Conservation (phyloP, 2,888 invertebrate species). For the Mylabris sibirica region DNA sequence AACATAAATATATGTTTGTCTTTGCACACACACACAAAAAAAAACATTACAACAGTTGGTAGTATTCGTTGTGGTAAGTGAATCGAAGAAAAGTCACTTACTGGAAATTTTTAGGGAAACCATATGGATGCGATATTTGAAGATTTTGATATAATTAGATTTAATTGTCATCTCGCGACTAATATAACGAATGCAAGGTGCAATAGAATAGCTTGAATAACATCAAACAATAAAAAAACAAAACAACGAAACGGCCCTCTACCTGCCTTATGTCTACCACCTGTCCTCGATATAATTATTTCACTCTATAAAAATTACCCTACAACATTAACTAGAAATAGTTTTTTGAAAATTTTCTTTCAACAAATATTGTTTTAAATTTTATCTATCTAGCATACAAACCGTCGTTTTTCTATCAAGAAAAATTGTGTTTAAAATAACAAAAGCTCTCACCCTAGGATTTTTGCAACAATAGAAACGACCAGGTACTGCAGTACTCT, state of each 20-base stretch:
- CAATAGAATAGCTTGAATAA: slow-evolving; percentile 31
- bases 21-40: too few species aligned
- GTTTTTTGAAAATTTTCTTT: slow-evolving; percentile 45
- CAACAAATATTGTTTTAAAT: not conserved
- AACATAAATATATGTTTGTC: slow-evolving; percentile 21
- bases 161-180: slow-evolving; percentile 44
- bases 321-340: slow-evolving; percentile 16
- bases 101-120: not conserved
- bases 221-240: not conserved
- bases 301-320: slow-evolving; percentile 47
- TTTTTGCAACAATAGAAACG: slow-evolving; percentile 18
- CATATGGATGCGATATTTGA: not conserved
- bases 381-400: slow-evolving; percentile 16
- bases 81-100: not conserved
- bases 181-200: slow-evolving; percentile 47
- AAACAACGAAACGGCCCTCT: slow-evolving; percentile 28
- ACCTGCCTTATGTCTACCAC: slow-evolving; percentile 53
- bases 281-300: slow-evolving; percentile 52
- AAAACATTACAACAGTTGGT: slow-evolving; percentile 48
- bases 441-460: slow-evolving; percentile 11
- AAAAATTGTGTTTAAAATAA: slow-evolving; percentile 15
- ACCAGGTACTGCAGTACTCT: not conserved
- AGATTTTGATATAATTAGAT: slow-evolving; percentile 27
- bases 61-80: slow-evolving; percentile 33
- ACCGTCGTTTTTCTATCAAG: not conserved